phyloP scores from a whole-genome alignment of 2,797 vertebrate species.

The Sebastes itinus region DNA sequence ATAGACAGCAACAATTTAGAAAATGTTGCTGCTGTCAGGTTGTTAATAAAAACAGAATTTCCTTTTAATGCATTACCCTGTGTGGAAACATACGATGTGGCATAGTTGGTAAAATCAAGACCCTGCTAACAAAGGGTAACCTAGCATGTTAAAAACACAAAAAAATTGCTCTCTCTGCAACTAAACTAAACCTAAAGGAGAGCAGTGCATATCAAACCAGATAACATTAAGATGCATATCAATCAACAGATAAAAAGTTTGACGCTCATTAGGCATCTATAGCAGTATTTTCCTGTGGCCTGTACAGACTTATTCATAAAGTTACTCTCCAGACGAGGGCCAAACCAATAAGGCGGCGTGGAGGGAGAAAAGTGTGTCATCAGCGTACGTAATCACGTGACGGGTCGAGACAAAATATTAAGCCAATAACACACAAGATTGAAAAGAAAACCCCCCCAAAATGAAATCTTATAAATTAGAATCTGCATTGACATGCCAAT shows the following conservation, averaged over 20 bases:
- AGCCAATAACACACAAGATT: background rate
- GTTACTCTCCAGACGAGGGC: slow-evolving; percentile 82
- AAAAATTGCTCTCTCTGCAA: slow-evolving; percentile 81
- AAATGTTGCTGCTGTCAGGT: background rate
- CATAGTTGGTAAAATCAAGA: slow-evolving; percentile 86
- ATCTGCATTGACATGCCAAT: slow-evolving; percentile 88
- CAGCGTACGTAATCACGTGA: slow-evolving; percentile 85
- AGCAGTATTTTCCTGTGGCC: slow-evolving; percentile 85
- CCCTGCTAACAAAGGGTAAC: slow-evolving; percentile 87
- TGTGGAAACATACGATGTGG: slow-evolving; percentile 86
- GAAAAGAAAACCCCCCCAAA: slow-evolving; percentile 42
- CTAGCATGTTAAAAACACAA: slow-evolving; percentile 90
- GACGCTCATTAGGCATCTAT: slow-evolving; percentile 85
- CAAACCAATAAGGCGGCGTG: slow-evolving; percentile 77
- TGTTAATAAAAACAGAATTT: slow-evolving; percentile 4
- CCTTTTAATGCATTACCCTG: slow-evolving; percentile 78
- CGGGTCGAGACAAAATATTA: slow-evolving; percentile 67
- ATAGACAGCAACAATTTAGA: background rate
- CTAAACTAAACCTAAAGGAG: slow-evolving; percentile 88
- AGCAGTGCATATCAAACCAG: slow-evolving; percentile 88
- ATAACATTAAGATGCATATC: slow-evolving; percentile 89
- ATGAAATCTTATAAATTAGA: slow-evolving; percentile 83
- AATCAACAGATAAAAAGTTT: slow-evolving; percentile 88
- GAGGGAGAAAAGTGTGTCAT: slow-evolving; percentile 74
- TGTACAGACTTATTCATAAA: slow-evolving; percentile 85